phyloP scores from a whole-genome alignment of 2,113 vertebrate species.

The Anolis carolinensis region DNA sequence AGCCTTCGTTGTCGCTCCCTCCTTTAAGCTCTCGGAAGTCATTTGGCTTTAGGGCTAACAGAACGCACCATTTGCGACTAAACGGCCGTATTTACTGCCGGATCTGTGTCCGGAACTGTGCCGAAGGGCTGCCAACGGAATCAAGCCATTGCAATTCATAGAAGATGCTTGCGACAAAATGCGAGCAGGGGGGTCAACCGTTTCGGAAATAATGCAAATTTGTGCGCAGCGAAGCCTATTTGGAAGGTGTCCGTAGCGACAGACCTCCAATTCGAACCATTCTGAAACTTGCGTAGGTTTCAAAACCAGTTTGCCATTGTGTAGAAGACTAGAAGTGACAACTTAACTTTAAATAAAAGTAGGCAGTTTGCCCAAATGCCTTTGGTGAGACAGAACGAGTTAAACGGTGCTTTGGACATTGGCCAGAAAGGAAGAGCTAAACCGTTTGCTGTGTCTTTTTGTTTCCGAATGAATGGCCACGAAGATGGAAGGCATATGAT shows the following conservation, averaged over 20 bases:
- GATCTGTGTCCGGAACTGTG: not conserved
- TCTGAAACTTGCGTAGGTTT: not conserved
- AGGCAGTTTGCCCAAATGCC: not conserved
- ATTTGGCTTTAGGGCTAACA: slow-evolving; percentile 40
- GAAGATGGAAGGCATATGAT: not conserved
- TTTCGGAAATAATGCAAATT: not conserved
- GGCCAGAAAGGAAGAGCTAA: not conserved
- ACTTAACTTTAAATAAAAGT: too few species aligned
- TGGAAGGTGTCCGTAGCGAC: not conserved
- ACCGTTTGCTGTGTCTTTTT: not conserved
- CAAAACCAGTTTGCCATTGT: not conserved
- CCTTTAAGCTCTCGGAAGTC: slow-evolving; percentile 21
- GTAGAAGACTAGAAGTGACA: too few species aligned
- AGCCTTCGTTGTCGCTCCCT: slow-evolving; percentile 33
- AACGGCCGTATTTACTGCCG: not conserved
- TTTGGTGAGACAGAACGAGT: not conserved
- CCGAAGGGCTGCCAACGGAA: not conserved
- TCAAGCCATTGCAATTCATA: slow-evolving; percentile 20
- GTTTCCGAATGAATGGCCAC: not conserved
- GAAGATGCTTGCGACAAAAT: not conserved
- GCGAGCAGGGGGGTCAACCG: not conserved
- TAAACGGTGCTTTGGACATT: not conserved
- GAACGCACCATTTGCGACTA: slow-evolving; percentile 25
- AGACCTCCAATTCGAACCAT: too few species aligned
- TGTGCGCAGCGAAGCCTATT: not conserved